Evolutionary conservation across 2,888 invertebrate species (phyloP).

Genomic region (Hyppa rectilinea): DNA sequence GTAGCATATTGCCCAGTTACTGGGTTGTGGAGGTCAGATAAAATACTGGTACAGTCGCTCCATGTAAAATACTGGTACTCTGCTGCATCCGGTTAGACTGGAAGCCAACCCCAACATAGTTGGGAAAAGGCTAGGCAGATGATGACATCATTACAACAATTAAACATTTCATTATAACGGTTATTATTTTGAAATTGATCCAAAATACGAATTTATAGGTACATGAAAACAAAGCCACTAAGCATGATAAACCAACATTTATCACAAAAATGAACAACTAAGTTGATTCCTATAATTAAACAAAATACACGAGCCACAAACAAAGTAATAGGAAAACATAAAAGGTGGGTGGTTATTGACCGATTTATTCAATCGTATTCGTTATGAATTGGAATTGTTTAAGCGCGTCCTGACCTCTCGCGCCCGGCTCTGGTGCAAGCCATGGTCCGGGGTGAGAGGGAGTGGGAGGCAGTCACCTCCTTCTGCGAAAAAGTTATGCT

Average conservation of each 20-base stretch:
- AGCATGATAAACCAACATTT: background rate
- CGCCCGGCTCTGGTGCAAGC: too few species aligned
- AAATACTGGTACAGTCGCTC: too few species aligned
- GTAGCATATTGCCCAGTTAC: too few species aligned
- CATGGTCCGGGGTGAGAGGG: too few species aligned
- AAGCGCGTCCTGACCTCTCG: slow-evolving; percentile 60
- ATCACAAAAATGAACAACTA: slow-evolving; percentile 27
- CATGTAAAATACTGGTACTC: too few species aligned
- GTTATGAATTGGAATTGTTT: slow-evolving; percentile 69
- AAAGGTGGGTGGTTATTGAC: slow-evolving; percentile 68
- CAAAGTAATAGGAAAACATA: slow-evolving; percentile 74
- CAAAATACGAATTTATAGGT: background rate
- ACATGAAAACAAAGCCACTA: background rate
- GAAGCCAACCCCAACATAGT: too few species aligned
- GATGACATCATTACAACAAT: background rate
- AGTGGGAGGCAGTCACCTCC: too few species aligned
- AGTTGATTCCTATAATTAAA: slow-evolving; percentile 25
- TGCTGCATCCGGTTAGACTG: too few species aligned
- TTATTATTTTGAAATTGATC: background rate
- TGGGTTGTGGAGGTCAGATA: too few species aligned
- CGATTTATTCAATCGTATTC: slow-evolving; percentile 69
- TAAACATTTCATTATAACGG: background rate
- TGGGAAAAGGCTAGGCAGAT: too few species aligned
- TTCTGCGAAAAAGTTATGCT: too few species aligned
- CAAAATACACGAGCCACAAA: slow-evolving; percentile 29